Evolutionary conservation across 2,113 vertebrate species (phyloP), one percentile per base, ranked within the genome.

Genomic region (Otus sunia): DNA sequence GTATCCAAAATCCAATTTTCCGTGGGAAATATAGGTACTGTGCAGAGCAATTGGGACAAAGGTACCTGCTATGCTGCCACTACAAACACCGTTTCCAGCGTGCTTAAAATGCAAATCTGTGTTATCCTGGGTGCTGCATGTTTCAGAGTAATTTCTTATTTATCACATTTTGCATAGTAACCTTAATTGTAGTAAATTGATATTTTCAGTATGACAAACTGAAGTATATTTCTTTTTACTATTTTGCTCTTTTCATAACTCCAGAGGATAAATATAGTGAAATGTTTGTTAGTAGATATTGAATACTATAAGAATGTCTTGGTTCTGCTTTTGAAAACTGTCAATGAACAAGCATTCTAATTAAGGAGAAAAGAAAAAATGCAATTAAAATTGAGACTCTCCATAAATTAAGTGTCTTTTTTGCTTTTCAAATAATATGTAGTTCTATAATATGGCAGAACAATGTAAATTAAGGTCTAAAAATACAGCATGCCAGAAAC

Each of bases 271-370:
- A 92, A 91, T 22, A 78, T 27, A 80, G 39, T 27, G 26, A 91
- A 94, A 93, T 88, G 74, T 95, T 94, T 92, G 47, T 93, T 95
- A 86, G 59, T 76, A 85, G 75, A 73, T 85, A 77, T 16, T 95
- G 82, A 75, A 62, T 78, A n/a, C 32, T 86, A 6, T 52, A 50
- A 85, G 63, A 77, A 79, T 69, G 34, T 75, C 90, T 84, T 86
- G 56, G 56, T 90, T 92, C 37, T 93, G 25, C 43, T 88, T 90
- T 60, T 91, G 55, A 72, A 95, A 96, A 86, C 67, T 75, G 68
- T 41, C 81, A 77, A 25, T 96, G 92, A 95, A 82, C 27, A 94
- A 84, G 32, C 2, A 0, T 95, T 93, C 52, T 90, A 93, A 96
- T 96, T 96, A 93, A 80, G 30, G 9, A 17, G 37, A n/a, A 59